These are phyloP conservation scores for Nemurella pictetii DNA, from an alignment of 2,888 invertebrate species.

Conservation along the genomic window DNA sequence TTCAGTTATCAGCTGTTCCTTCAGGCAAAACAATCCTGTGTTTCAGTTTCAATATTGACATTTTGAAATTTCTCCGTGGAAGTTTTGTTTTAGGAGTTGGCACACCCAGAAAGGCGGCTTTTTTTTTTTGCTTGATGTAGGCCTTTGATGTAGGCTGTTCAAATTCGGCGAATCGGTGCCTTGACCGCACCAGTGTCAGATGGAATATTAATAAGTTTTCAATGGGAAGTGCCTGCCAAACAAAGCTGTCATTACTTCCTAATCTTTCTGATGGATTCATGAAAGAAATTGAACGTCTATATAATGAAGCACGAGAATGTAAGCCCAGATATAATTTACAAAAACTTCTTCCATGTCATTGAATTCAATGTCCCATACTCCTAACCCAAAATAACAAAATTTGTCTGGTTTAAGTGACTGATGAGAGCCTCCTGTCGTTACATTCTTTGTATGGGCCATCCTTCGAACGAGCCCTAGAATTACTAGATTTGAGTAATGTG, in stretches of 20 bases:
- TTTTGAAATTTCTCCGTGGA: no score
- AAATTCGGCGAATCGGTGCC: no score
- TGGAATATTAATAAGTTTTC: no score
- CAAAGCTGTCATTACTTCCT: neutral
- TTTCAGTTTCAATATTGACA: no score
- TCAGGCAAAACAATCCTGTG: no score
- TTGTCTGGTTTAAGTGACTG: slow-evolving; percentile 34
- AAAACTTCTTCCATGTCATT: neutral
- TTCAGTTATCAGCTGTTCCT: no score
- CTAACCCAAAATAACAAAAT: neutral
- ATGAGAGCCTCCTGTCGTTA: slow-evolving; percentile 37
- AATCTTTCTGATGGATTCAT: slow-evolving; percentile 24
- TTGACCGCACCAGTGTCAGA: no score
- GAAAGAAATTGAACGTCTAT: slow-evolving; percentile 21
- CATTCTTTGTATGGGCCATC: slow-evolving; percentile 39
- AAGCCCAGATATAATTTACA: neutral
- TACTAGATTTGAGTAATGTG: slow-evolving; percentile 38
- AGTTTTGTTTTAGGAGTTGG: no score
- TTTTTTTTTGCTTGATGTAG: no score
- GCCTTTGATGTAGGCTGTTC: no score
- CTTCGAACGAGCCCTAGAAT: slow-evolving; percentile 39
- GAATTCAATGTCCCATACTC: neutral
- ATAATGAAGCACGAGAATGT: slow-evolving; percentile 29
- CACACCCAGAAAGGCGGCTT: no score
- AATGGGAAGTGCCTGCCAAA: neutral